Base-by-base conservation (phyloP, 2,888 invertebrate species). In the Eilema sororculum region DNA sequence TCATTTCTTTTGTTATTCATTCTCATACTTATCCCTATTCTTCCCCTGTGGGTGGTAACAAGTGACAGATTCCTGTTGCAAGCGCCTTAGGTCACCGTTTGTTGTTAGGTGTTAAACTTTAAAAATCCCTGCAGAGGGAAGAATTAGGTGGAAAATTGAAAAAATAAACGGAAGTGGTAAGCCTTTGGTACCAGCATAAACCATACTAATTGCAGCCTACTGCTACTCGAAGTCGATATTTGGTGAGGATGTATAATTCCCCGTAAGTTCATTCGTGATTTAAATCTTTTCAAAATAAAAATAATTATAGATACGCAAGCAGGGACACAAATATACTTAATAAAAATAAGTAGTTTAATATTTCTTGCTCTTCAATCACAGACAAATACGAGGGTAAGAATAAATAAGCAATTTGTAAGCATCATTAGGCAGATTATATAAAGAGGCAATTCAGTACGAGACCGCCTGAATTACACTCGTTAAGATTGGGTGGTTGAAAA, bases 381-480 rank as follows among this genome's bases (percentile, higher is more conserved):
- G n/a, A 52, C 52, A 52, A 52, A 52, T n/a, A n/a, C 5, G n/a
- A 52, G 52, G n/a, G 52, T n/a, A 52, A 9, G 9, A n/a, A 52
- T 52, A 52, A 52, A n/a, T 52, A 52, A 52, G 52, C 22, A 22
- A 30, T 52, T 25, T 24, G 10, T 60, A 30, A 22, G 13, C 30
- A 56, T 56, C 52, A 56, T 65, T 46, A 30, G 30, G 56, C 28
- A 65, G n/a, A 52, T 52, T 65, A 13, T 72, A 64, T 72, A 68
- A 70, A 75, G 73, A 62, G 71, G 65, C 68, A 68, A 80, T 72
- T 72, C 67, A 71, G 52, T 9, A 52, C 52, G n/a, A 52, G n/a
- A 52, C 52, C n/a, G 52, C 9, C 52, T 52, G 52, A 52, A 52
- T 52, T 52, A n/a, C 52, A 52, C n/a, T 52, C 52, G 20, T 20